Base-by-base conservation (phyloP, 2,797 vertebrate species). In the Staurois parvus region DNA sequence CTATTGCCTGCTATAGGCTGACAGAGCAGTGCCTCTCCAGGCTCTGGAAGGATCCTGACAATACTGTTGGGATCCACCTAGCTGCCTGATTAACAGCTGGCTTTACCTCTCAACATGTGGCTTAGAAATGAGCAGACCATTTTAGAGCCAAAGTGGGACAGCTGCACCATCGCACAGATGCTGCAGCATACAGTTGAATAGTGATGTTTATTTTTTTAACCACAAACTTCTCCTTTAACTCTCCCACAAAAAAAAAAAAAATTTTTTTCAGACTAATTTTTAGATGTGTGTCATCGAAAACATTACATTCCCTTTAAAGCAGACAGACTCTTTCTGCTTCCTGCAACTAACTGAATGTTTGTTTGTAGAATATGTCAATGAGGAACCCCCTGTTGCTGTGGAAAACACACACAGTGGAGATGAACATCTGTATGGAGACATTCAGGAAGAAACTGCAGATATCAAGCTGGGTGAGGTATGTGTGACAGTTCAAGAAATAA, bases 391-490 rank as follows among this genome's bases (percentile, higher is more conserved):
- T 34, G 67, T 26, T 13, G 64, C 15, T 3, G 45, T 62, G 21
- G 34, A 67, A 32, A 82, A 81, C 15, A 0, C 72, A 72, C 9
- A 24, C 17, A 59, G 10, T 79, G 68, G 74, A 4, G 73, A 2
- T 1, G 4, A 74, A 26, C 0, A 0, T 21, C 52, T 32, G 12
- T 0, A 62, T 3, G 0, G 1, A 3, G 7, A 28, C 1, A 29
- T 84, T 84, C 78, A 59, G 0, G 90, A 92, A 72, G 88, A 88
- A 2, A 86, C 74, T 6, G 0, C 0, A 0, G 94, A 95, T 90
- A 91, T 95, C 76, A 88, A 76, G 0, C 87, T 95, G 88, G 94
- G 94, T 70, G 90, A 94, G 94, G 94, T 95, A 90, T 89, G 67
- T 30, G 26, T 29, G 19, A 62, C 59, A 62, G 59, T 66, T 26